Percentiles rank a stretch among this genome's conserved stretches.
Evolutionary conservation across 2,888 invertebrate genomes (phyloP).

Genomic region (Clivina fossor): DNA sequence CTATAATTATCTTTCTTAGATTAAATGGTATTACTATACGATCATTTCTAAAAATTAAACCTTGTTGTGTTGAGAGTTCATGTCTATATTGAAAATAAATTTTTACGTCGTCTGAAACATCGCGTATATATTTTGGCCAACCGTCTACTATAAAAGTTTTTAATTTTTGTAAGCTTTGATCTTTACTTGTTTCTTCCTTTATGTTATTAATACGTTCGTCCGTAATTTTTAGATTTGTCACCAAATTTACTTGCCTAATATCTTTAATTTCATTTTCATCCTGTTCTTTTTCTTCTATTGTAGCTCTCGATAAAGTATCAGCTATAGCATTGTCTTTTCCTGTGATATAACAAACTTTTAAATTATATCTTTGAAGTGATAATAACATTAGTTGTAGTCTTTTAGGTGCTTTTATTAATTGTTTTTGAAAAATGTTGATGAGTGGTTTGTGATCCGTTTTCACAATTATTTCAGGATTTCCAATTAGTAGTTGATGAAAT

Average conservation of each 20-base stretch:
- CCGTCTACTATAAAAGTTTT: conserved; percentile 3
- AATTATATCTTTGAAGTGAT: not conserved
- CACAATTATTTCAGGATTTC: conserved; percentile 1
- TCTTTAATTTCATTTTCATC: not conserved
- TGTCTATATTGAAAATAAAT: conserved; percentile 11
- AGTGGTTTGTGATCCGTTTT: conserved; percentile 6
- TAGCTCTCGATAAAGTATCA: conserved; percentile 5
- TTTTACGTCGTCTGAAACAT: conserved; percentile 10
- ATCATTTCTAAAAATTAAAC: conserved; percentile 15
- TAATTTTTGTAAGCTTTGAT: conserved; percentile 6
- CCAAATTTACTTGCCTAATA: not conserved
- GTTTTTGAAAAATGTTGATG: not conserved
- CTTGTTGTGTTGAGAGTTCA: conserved; percentile 13
- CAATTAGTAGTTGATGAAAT: conserved; percentile 6
- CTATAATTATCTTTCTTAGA: conserved; percentile 12
- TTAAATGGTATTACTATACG: conserved; percentile 15
- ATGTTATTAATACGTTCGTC: conserved; percentile 11
- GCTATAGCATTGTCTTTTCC: conserved; percentile 6
- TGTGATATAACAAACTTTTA: not conserved
- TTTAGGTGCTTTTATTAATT: conserved; percentile 5
- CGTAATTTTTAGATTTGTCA: conserved; percentile 15
- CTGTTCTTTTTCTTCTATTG: not conserved
- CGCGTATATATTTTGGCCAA: conserved; percentile 5
- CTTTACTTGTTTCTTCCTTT: conserved; percentile 5
- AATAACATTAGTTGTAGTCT: conserved; percentile 12